phyloP scores from a whole-genome alignment of 2,888 invertebrate species.

The Phytoseiulus persimilis region DNA sequence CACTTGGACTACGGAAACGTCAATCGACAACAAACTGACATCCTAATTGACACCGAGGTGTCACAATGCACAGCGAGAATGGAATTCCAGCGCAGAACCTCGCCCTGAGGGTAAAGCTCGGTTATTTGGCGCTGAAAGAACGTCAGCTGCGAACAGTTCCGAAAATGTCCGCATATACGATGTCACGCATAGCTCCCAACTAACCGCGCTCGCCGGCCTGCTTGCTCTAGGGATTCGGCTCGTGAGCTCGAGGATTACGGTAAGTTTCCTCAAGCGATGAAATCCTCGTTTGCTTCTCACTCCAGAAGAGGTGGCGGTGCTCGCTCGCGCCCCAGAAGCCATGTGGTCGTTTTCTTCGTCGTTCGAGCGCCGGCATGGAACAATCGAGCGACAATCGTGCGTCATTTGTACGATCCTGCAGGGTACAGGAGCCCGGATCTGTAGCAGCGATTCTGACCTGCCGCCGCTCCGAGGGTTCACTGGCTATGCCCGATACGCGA shows the following conservation, averaged over 20 bases:
- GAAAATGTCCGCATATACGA: not conserved
- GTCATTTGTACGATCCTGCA: no score
- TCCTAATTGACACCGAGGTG: no score
- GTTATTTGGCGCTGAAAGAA: not conserved
- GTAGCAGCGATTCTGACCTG: no score
- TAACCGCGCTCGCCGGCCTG: not conserved
- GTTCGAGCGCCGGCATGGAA: no score
- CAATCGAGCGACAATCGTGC: no score
- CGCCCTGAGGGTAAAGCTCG: not conserved
- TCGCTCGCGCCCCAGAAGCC: no score
- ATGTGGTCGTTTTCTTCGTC: no score
- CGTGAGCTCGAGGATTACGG: not conserved
- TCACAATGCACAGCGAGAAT: no score
- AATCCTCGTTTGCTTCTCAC: not conserved
- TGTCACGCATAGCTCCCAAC: not conserved
- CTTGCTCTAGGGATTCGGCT: not conserved
- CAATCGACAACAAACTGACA: no score
- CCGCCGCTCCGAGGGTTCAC: no score
- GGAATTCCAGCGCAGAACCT: not conserved
- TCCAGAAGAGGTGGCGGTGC: not conserved
- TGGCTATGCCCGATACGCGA: not conserved
- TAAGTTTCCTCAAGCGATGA: not conserved
- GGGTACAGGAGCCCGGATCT: no score
- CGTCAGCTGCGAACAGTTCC: not conserved
- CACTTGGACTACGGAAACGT: no score